These are phyloP conservation scores for Corvus hawaiiensis DNA, from an alignment of 2,113 vertebrate species.

Conservation along the genomic window DNA sequence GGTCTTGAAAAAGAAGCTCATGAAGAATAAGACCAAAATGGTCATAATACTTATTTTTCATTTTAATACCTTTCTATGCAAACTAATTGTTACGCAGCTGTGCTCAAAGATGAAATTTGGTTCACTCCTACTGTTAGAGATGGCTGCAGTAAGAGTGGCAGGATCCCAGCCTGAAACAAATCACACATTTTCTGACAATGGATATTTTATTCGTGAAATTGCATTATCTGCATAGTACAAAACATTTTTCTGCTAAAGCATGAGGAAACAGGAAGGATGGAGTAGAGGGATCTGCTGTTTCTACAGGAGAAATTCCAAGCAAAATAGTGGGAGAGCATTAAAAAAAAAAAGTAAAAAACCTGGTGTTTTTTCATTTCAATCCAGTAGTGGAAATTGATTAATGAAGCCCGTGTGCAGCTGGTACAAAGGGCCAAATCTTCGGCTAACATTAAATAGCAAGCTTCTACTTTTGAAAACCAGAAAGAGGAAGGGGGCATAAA, in stretches of 20 bases:
- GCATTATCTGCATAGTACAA: neutral
- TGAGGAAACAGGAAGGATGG: neutral
- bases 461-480: slow-evolving; percentile 32
- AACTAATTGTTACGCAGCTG: neutral
- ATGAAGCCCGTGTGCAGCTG: neutral
- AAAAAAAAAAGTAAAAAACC: neutral
- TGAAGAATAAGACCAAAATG: neutral
- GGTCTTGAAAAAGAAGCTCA: neutral
- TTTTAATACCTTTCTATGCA: neutral
- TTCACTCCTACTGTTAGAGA: neutral
- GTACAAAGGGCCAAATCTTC: slow-evolving; percentile 28
- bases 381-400: slow-evolving; percentile 55
- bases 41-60: neutral
- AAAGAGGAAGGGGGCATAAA: slow-evolving; percentile 37
- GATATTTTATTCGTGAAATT: neutral
- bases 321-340: neutral
- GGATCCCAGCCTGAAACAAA: neutral
- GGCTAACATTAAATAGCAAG: slow-evolving; percentile 24
- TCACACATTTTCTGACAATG: neutral
- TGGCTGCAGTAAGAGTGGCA: neutral
- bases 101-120: neutral
- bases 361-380: neutral
- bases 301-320: slow-evolving; percentile 35
- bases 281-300: neutral
- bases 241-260: neutral